A percentile compares a stretch with the other conserved stretches of the same genome.
Evolutionary conservation across 1,140 invertebrate species (phyloP).

Genomic region (Zaprionus camerounensis): DNA sequence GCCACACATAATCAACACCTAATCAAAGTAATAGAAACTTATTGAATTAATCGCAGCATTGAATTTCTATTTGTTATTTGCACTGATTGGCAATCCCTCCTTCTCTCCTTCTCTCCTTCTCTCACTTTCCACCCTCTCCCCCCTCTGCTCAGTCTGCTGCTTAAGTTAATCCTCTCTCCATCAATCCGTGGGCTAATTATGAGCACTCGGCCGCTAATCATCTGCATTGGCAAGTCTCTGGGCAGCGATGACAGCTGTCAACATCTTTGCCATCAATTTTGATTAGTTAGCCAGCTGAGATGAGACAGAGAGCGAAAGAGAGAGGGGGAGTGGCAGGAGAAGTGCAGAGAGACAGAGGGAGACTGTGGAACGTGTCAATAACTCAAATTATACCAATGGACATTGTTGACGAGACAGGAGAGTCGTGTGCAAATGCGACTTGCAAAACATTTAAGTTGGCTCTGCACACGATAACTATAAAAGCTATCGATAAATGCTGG

Average conservation of each 20-base stretch:
- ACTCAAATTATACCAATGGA: constrained; percentile 60
- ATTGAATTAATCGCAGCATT: constrained; percentile 75
- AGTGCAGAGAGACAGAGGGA: background rate
- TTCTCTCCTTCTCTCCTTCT: background rate
- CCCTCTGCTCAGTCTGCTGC: background rate
- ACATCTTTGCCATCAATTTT: constrained; percentile 65
- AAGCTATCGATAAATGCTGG: too few species aligned
- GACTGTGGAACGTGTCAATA: constrained; percentile 42
- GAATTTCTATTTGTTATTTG: constrained; percentile 67
- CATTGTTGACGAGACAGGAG: background rate
- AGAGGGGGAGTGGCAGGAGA: background rate
- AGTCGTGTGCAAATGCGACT: background rate
- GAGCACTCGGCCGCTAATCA: constrained; percentile 56
- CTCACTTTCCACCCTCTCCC: background rate
- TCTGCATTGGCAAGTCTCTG: constrained; percentile 62
- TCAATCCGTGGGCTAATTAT: constrained; percentile 37
- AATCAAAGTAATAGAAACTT: constrained; percentile 82
- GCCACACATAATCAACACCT: constrained; percentile 74
- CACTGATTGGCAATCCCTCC: constrained; percentile 41
- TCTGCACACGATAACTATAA: too few species aligned
- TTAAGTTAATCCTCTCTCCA: constrained; percentile 10
- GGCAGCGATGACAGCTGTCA: constrained; percentile 71
- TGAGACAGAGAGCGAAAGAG: background rate
- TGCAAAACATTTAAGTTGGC: background rate
- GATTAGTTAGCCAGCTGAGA: constrained; percentile 52